A percentile compares a stretch with the other conserved stretches of the same genome.
Conservation (phyloP, 1,140 invertebrate species). For the Papilio xuthus region DNA sequence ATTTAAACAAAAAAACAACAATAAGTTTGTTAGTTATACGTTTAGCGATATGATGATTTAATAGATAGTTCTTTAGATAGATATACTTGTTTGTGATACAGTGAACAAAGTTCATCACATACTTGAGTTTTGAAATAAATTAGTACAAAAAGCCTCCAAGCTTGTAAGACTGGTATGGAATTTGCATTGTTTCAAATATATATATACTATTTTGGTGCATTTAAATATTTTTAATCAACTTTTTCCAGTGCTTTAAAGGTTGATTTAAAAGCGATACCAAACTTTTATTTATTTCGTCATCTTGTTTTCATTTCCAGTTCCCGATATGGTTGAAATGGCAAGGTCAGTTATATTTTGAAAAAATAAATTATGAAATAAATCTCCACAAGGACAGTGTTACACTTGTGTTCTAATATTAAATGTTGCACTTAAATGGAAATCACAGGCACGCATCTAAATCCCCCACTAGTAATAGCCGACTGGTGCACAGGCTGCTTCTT, state of each 20-base stretch:
- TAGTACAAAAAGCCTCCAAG: neutral
- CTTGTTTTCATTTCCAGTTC: conserved; percentile 9
- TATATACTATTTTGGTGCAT: neutral
- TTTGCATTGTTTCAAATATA: neutral
- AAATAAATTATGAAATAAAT: neutral
- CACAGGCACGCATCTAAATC: neutral
- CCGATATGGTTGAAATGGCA: conserved; percentile 14
- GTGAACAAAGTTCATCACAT: conserved; percentile 4
- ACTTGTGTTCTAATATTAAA: neutral
- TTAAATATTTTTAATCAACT: neutral
- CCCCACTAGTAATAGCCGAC: neutral
- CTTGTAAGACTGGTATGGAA: neutral
- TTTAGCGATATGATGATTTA: conserved; percentile 37
- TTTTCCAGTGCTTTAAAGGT: neutral
- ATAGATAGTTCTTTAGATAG: conserved; percentile 21
- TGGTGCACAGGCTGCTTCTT: neutral
- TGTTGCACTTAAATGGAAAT: neutral
- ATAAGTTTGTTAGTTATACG: neutral
- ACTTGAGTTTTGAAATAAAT: neutral
- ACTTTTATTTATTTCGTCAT: conserved; percentile 12
- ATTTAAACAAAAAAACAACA: neutral
- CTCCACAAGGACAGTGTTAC: neutral
- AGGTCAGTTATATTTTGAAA: neutral
- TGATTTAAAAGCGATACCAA: neutral
- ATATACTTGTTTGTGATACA: neutral